These are phyloP conservation scores for Lasioglossum albipes DNA, from an alignment of 1,140 invertebrate genomes.

Conservation along the genomic window DNA sequence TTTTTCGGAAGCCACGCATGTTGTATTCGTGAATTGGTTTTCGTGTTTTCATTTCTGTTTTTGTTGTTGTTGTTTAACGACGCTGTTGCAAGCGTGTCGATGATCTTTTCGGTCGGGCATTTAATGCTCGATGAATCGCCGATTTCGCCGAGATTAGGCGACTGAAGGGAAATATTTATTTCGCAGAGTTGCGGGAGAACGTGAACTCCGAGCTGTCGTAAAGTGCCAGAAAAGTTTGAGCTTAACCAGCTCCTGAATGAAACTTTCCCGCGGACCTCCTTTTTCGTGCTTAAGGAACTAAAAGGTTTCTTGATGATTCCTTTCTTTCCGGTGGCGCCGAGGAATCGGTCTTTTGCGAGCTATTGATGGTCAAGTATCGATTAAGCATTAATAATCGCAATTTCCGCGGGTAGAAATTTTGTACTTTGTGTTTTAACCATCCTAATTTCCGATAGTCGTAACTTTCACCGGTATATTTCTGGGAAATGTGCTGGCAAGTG, in stretches of 20 bases:
- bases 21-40: too few species aligned
- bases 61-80: too few species aligned
- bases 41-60: too few species aligned
- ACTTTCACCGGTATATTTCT: too few species aligned
- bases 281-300: slow-evolving; percentile 12
- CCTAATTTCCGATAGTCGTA: too few species aligned
- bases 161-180: not conserved
- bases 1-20: too few species aligned
- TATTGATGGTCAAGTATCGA: not conserved
- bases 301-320: not conserved
- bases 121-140: not conserved
- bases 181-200: not conserved
- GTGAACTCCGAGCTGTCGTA: slow-evolving; percentile 23
- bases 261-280: slow-evolving; percentile 28
- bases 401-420: too few species aligned
- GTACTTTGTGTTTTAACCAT: too few species aligned
- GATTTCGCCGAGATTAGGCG: not conserved
- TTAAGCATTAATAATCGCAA: not conserved
- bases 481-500: too few species aligned
- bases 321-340: not conserved
- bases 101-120: too few species aligned
- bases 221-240: slow-evolving; percentile 27
- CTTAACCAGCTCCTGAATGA: slow-evolving; percentile 16
- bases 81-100: too few species aligned
- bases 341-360: not conserved